Conservation (phyloP, 2,797 vertebrate genomes). For the Enteromius unitaeniatus region DNA sequence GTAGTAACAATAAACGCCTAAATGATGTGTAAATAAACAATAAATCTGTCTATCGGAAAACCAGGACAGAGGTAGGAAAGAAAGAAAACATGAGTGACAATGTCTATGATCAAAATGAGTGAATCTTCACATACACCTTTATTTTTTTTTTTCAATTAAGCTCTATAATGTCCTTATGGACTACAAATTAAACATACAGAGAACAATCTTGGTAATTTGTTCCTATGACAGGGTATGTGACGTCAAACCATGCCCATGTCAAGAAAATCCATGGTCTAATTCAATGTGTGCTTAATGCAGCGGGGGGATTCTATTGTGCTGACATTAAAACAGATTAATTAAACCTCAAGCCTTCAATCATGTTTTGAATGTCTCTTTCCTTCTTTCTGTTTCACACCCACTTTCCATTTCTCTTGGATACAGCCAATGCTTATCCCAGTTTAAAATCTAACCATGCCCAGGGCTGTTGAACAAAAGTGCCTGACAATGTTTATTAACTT, state of each 20-base stretch:
- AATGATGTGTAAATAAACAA: neutral
- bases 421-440: conserved; percentile 38
- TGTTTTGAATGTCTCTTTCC: conserved; percentile 46
- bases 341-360: conserved; percentile 22
- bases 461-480: conserved; percentile 57
- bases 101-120: neutral
- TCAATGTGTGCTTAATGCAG: conserved; percentile 19
- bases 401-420: conserved; percentile 26
- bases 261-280: conserved; percentile 31
- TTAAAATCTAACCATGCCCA: conserved; percentile 50
- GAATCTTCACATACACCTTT: neutral
- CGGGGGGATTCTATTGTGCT: conserved; percentile 23
- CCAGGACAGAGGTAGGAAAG: neutral
- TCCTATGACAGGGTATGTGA: conserved; percentile 18
- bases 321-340: conserved; percentile 29
- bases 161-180: neutral
- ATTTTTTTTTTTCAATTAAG: neutral
- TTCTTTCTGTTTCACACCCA: conserved; percentile 16
- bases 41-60: neutral
- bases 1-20: neutral
- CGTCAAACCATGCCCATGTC: conserved; percentile 14
- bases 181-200: conserved; percentile 16
- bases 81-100: neutral
- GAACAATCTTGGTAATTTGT: conserved; percentile 1
- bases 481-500: conserved; percentile 60